A percentile compares a stretch with the other conserved stretches of the same genome.
phyloP scores from a whole-genome alignment of 2,113 vertebrate species.

The Anhinga rufa region DNA sequence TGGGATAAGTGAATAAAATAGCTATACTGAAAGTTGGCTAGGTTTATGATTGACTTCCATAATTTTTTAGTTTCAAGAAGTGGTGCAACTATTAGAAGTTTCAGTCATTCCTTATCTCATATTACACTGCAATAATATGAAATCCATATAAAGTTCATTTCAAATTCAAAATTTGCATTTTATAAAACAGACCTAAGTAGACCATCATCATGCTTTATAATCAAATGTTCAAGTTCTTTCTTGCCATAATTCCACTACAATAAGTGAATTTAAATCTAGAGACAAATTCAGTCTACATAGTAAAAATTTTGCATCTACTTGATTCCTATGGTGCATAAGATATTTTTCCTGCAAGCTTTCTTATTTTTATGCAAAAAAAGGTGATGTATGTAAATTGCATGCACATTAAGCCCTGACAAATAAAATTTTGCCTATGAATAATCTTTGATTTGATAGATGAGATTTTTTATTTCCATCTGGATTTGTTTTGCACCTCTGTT shows the following conservation, averaged over 20 bases:
- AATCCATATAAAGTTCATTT: not conserved
- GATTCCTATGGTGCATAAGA: not conserved
- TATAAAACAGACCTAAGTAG: not conserved
- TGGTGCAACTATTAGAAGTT: not conserved
- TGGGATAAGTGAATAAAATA: not conserved
- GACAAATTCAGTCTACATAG: not conserved
- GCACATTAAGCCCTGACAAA: not conserved
- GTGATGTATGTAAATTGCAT: not conserved
- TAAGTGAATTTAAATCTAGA: not conserved
- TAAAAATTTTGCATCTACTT: not conserved
- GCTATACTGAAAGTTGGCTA: not conserved
- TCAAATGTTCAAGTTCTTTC: not conserved
- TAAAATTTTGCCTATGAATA: not conserved
- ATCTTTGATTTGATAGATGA: not conserved
- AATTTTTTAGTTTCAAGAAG: not conserved
- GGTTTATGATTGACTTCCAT: not conserved
- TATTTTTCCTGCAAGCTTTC: not conserved
- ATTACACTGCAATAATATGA: not conserved
- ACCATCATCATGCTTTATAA: not conserved
- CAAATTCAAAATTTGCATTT: not conserved
- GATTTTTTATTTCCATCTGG: not conserved
- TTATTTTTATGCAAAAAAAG: not conserved
- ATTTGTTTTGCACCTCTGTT: not conserved
- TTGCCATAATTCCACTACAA: not conserved
- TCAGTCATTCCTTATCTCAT: not conserved